Evolutionary conservation across 1,140 invertebrate genomes (phyloP).

Genomic region (Drosophila eugracilis): DNA sequence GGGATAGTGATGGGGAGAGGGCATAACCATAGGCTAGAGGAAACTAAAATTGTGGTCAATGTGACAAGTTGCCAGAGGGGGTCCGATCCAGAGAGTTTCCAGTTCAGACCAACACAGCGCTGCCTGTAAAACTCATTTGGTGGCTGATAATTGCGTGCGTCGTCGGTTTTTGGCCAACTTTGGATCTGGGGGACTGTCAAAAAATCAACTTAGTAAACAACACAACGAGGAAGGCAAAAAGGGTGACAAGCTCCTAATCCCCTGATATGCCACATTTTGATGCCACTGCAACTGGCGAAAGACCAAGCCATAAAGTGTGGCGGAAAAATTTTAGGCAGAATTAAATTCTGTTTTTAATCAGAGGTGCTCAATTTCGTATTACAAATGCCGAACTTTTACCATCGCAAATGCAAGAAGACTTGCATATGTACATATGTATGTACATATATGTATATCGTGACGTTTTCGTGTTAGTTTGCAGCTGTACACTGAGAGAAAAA

Average conservation of each 20-base stretch:
- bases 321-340: background rate
- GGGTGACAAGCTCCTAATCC: too few species aligned
- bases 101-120: background rate
- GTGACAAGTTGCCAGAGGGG: constrained; percentile 38
- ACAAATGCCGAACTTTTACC: too few species aligned
- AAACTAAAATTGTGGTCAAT: constrained; percentile 62
- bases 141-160: constrained; percentile 60
- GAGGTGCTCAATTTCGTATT: too few species aligned
- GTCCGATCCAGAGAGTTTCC: constrained; percentile 10
- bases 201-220: constrained; percentile 45
- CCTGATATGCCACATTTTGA: constrained; percentile 9
- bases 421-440: too few species aligned
- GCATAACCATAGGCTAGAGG: constrained; percentile 19
- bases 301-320: constrained; percentile 6
- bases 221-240: background rate
- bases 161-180: constrained; percentile 24
- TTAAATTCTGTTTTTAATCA: too few species aligned
- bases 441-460: too few species aligned
- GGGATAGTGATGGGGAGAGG: too few species aligned
- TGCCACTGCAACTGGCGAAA: constrained; percentile 16
- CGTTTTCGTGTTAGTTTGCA: too few species aligned
- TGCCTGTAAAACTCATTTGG: constrained; percentile 37
- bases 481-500: too few species aligned
- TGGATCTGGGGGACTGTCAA: constrained; percentile 47
- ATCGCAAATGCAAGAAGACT: too few species aligned